A percentile compares a stretch with the other conserved stretches of the same genome.
These are phyloP conservation scores for Aleadryas rufinucha DNA, from an alignment of 2,113 vertebrate genomes.

Conservation along the genomic window DNA sequence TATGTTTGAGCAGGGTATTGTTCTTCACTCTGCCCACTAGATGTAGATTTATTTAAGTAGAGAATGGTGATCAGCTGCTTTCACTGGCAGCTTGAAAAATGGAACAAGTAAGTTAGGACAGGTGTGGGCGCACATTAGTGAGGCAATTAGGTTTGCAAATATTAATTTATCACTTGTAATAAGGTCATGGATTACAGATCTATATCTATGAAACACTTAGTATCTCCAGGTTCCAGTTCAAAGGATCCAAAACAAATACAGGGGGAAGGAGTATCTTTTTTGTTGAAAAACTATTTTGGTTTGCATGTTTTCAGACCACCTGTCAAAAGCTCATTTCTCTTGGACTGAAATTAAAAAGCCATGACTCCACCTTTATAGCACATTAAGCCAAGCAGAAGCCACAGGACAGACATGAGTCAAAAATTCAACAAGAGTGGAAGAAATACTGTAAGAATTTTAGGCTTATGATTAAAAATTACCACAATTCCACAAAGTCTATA, in stretches of 20 bases:
- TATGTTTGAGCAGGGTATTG: not conserved
- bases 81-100: constrained; percentile 58
- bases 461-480: not conserved
- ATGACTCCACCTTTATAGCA: not conserved
- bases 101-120: constrained; percentile 42
- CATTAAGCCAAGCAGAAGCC: not conserved
- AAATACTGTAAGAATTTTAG: not conserved
- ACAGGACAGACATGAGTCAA: not conserved
- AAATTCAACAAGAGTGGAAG: not conserved
- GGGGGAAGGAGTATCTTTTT: not conserved
- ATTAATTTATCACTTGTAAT: constrained; percentile 66
- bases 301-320: not conserved
- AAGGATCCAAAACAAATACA: not conserved
- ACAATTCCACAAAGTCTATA: not conserved
- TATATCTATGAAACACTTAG: constrained; percentile 37
- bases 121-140: constrained; percentile 66
- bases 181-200: constrained; percentile 59
- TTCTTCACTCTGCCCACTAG: not conserved
- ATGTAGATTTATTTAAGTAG: not conserved
- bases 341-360: not conserved
- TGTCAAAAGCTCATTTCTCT: not conserved
- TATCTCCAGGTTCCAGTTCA: constrained; percentile 47
- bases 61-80: constrained; percentile 27
- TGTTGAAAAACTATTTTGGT: not conserved
- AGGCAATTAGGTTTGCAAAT: constrained; percentile 69